phyloP scores from a whole-genome alignment of 2,797 vertebrate genomes.

The Synanceia verrucosa region DNA sequence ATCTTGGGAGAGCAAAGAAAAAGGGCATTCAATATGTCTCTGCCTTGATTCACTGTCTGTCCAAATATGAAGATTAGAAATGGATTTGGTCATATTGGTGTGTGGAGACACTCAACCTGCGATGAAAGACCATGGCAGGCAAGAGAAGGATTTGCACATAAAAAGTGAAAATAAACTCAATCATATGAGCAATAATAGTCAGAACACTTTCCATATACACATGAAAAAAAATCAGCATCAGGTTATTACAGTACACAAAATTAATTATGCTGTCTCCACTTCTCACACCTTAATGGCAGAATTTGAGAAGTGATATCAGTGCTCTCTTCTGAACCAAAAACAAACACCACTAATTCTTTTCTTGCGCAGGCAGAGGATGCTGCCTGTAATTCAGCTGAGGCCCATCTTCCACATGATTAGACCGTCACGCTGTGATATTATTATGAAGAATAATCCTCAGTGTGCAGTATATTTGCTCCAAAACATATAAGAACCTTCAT shows the following conservation, averaged over 20 bases:
- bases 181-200: not conserved
- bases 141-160: not conserved
- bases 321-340: slow-evolving; percentile 3
- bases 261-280: not conserved
- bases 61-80: slow-evolving; percentile 69
- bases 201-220: not conserved
- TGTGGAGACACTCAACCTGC: slow-evolving; percentile 5
- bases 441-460: slow-evolving; percentile 24
- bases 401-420: slow-evolving; percentile 40
- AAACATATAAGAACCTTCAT: slow-evolving; percentile 34
- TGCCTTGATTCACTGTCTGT: slow-evolving; percentile 39
- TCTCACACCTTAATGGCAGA: not conserved
- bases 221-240: not conserved
- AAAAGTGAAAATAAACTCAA: not conserved
- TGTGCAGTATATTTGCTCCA: slow-evolving; percentile 1
- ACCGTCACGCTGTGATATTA: slow-evolving; percentile 20
- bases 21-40: slow-evolving; percentile 64
- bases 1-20: slow-evolving; percentile 70
- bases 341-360: not conserved
- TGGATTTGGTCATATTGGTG: slow-evolving; percentile 43
- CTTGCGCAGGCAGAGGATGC: not conserved
- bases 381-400: slow-evolving; percentile 28
- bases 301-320: slow-evolving; percentile 23
- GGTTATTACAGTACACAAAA: not conserved
- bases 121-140: not conserved